phyloP scores from a whole-genome alignment of 2,888 invertebrate species.

The Epirrhoe alternata region DNA sequence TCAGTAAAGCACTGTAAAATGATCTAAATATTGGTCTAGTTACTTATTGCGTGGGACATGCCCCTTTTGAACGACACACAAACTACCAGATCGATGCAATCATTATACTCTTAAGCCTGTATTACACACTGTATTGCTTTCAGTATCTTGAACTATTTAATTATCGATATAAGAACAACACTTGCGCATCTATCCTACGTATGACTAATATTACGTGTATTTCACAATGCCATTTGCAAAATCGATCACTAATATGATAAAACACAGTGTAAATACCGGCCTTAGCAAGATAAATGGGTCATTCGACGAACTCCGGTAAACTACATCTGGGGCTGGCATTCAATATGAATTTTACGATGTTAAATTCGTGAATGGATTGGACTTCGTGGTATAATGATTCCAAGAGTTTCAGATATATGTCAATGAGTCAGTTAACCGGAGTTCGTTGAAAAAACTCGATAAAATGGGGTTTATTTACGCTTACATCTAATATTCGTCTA shows the following conservation, averaged over 20 bases:
- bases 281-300: slow-evolving; percentile 50
- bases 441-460: slow-evolving; percentile 8
- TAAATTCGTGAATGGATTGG: neutral
- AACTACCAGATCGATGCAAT: slow-evolving; percentile 70
- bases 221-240: slow-evolving; percentile 30
- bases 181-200: slow-evolving; percentile 42
- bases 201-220: slow-evolving; percentile 36
- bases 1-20: slow-evolving; percentile 80
- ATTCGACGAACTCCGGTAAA: slow-evolving; percentile 1
- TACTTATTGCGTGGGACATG: slow-evolving; percentile 76
- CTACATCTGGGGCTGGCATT: neutral
- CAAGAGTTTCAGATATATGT: neutral
- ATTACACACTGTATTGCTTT: slow-evolving; percentile 49
- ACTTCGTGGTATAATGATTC: neutral
- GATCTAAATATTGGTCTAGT: slow-evolving; percentile 84
- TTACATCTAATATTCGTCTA: slow-evolving; percentile 78
- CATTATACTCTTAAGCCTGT: slow-evolving; percentile 57
- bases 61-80: slow-evolving; percentile 56
- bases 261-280: slow-evolving; percentile 48
- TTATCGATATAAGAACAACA: slow-evolving; percentile 39
- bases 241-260: slow-evolving; percentile 39
- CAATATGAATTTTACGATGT: neutral
- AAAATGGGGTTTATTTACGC: slow-evolving; percentile 75
- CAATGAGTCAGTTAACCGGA: slow-evolving; percentile 4
- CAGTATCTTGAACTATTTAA: slow-evolving; percentile 35